Conservation (phyloP, 1,140 invertebrate genomes). For the Bombus affinis region DNA sequence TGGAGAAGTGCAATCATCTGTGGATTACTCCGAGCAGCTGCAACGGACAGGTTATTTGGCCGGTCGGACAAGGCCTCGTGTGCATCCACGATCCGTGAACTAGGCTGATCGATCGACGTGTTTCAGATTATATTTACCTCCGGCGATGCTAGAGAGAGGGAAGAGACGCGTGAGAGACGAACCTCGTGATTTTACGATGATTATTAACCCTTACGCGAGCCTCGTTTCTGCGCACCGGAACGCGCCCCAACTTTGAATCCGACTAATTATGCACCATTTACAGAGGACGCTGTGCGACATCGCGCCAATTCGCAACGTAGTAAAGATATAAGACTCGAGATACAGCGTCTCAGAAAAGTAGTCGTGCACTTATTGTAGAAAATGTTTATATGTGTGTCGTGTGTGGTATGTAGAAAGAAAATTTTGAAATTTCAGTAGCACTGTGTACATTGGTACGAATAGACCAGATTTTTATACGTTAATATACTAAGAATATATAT, state of each 20-base stretch:
- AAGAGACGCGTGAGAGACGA: neutral
- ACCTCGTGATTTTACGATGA: conserved; percentile 19
- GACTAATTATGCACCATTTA: conserved; percentile 11
- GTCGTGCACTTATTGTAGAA: no score
- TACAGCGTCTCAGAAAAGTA: neutral
- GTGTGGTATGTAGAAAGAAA: no score
- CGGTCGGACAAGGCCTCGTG: conserved; percentile 10
- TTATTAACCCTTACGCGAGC: conserved; percentile 30
- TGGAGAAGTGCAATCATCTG: conserved; percentile 55
- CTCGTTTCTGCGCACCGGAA: neutral
- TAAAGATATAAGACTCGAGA: neutral
- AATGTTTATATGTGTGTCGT: no score
- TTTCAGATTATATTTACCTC: conserved; percentile 48
- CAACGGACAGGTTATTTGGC: conserved; percentile 54
- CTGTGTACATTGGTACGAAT: no score
- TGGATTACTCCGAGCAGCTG: conserved; percentile 61
- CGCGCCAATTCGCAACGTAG: neutral
- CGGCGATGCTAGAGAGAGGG: neutral
- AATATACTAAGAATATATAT: no score
- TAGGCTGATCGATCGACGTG: conserved; percentile 57
- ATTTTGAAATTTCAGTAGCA: no score
- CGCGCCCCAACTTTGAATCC: conserved; percentile 32
- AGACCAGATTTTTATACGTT: no score
- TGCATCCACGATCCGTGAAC: conserved; percentile 51
- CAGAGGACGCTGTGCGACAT: neutral